Evolutionary conservation across 2,797 vertebrate species (phyloP), one percentile per base, ranked within the genome.

Genomic region (Acipenser oxyrinchus): DNA sequence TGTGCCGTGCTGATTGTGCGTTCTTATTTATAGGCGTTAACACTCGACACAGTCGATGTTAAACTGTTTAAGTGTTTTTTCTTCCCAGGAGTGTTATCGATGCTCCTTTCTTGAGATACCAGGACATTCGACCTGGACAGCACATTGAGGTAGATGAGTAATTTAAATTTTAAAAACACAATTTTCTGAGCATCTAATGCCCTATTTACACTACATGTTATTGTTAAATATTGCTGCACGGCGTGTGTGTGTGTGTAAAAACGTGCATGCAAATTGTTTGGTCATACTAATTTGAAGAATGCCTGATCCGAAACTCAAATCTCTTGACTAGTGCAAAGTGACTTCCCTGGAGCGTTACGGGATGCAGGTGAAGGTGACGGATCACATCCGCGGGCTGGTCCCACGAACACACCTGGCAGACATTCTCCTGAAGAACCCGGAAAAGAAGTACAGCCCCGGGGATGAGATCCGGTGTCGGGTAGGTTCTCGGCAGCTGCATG

Each of bases 391-490:
- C 75, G 97, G 95, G 49, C 76, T 98, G 8, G 92, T 99, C 8
- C 95, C 96, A 1, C 79, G 72, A 48, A 75, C 87, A 7, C 97
- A 99, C 78, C 76, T 98, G 9, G 90, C 95, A 0, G 95, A 98
- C 68, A 84, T 97, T 51, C 1, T 85, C 62, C 84, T 98, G 11
- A 92, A 89, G 70, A 92, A 96, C 65, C 96, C 96, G 1, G 93
- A 96, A 80, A 98, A 94, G 84, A 94, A 92, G 74, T 98, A 92
- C 75, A 76, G 0, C 0, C 7, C 77, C 64, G 94, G 93, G 69
- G 87, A 89, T 76, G 90, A 86, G 77, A 79, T 99, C 77, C 92
- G 78, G 75, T 96, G 95, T 81, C 90, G 95, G 93, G 97, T 99
- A 52, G 93, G 95, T 82, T n/a, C 7, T 52, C 48, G 18, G 6